Percentiles rank a stretch among this genome's conserved stretches.
These are phyloP conservation scores for Pachycephus smyrnensis DNA, from an alignment of 2,888 invertebrate species.

Conservation along the genomic window DNA sequence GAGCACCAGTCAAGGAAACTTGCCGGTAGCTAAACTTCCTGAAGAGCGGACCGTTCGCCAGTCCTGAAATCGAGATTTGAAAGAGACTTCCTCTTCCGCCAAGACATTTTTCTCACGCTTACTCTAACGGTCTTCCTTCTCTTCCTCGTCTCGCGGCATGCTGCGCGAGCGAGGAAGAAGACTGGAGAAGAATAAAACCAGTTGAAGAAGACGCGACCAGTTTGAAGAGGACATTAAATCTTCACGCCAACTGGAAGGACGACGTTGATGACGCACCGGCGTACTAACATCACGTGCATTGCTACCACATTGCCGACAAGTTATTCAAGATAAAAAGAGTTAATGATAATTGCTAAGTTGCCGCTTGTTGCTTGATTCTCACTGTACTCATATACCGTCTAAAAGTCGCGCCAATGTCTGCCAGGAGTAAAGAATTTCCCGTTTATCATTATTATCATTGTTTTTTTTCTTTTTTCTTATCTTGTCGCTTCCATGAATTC, in stretches of 20 bases:
- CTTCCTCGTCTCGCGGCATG: not conserved
- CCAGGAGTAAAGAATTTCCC: not conserved
- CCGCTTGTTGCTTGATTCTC: not conserved
- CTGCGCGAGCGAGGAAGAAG: not conserved
- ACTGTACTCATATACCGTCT: not conserved
- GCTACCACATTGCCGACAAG: not conserved
- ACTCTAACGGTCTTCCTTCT: not conserved
- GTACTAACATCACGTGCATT: not conserved
- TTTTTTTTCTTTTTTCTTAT: not conserved
- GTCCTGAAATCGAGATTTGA: slow-evolving; percentile 67
- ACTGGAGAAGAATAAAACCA: not conserved
- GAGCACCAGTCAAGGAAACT: slow-evolving; percentile 75
- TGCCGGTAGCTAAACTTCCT: slow-evolving; percentile 76
- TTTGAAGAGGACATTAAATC: not conserved
- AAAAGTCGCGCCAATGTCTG: not conserved
- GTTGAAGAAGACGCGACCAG: not conserved
- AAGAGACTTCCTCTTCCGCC: not conserved
- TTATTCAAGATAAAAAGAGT: not conserved
- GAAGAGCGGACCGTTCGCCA: slow-evolving; percentile 80
- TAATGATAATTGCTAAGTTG: not conserved
- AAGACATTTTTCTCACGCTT: not conserved
- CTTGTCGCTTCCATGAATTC: not conserved
- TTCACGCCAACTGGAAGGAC: not conserved
- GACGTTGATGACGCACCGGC: not conserved
- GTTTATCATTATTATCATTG: too few relatives aligned